phyloP scores from a whole-genome alignment of 64 coral and sea anemone species.

The Pocillopora verrucosa region DNA sequence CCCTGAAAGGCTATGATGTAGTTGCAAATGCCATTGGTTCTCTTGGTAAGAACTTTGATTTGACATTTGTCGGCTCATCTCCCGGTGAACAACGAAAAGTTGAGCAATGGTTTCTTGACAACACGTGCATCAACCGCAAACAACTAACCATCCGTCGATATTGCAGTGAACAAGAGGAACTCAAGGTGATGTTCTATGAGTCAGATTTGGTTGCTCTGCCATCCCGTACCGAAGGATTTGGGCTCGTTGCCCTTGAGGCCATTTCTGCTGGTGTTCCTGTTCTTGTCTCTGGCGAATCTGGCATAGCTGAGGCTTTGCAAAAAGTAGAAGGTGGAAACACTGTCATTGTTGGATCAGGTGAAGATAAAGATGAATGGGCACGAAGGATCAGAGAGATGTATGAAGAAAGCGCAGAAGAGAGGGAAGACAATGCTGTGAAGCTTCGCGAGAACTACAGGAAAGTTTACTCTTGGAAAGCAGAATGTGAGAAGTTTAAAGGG shows the following conservation, averaged over 20 bases:
- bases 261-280: too few species aligned
- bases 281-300: too few species aligned
- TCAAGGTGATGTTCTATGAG: slow-evolving; percentile 3
- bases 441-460: slow-evolving; percentile 10
- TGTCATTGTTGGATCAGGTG: too few species aligned
- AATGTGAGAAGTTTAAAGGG: background rate
- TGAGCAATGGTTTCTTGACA: background rate
- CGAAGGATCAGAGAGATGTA: too few species aligned
- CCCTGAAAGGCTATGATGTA: too few species aligned
- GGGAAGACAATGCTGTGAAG: background rate
- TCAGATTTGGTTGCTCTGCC: slow-evolving; percentile 35
- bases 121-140: slow-evolving; percentile 2
- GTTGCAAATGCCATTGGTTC: too few species aligned
- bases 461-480: background rate
- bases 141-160: slow-evolving; percentile 20
- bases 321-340: too few species aligned
- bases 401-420: slow-evolving; percentile 8
- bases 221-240: too few species aligned
- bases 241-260: too few species aligned
- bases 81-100: background rate
- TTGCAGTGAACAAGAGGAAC: slow-evolving; percentile 1
- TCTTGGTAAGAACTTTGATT: too few species aligned
- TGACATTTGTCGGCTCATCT: slow-evolving; percentile 40
- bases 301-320: too few species aligned
- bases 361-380: too few species aligned